A percentile compares a stretch with the other conserved stretches of the same genome.
Evolutionary conservation across 2,888 invertebrate genomes (phyloP).

Genomic region (Chalcosyrphus nemorum): DNA sequence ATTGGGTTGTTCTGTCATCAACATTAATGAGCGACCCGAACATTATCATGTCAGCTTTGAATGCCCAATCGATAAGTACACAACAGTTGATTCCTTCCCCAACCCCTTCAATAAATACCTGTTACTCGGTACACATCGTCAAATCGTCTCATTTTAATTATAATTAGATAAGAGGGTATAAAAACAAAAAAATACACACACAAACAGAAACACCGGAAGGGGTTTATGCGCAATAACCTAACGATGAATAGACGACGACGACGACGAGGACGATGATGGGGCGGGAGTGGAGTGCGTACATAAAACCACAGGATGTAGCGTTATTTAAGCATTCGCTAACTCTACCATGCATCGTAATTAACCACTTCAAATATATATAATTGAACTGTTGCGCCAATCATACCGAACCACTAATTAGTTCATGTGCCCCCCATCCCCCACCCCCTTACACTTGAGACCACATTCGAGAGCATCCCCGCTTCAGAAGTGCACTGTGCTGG

Average conservation of each 20-base stretch:
- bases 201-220: background rate
- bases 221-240: slow-evolving; percentile 2
- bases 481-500: slow-evolving; percentile 58
- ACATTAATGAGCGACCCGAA: slow-evolving; percentile 24
- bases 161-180: slow-evolving; percentile 18
- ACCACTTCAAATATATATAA: slow-evolving; percentile 71
- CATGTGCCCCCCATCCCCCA: slow-evolving; percentile 56
- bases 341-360: slow-evolving; percentile 66
- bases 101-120: slow-evolving; percentile 41
- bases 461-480: slow-evolving; percentile 58
- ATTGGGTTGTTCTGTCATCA: background rate
- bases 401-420: slow-evolving; percentile 71
- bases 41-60: slow-evolving; percentile 29
- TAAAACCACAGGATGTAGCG: slow-evolving; percentile 36
- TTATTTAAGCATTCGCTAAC: slow-evolving; percentile 55
- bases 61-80: slow-evolving; percentile 40
- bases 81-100: background rate
- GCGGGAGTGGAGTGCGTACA: background rate
- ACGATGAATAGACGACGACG: too few species aligned
- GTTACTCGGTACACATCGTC: slow-evolving; percentile 1
- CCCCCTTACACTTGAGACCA: slow-evolving; percentile 58
- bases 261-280: too few species aligned
- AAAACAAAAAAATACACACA: slow-evolving; percentile 8
- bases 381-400: slow-evolving; percentile 73
- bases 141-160: slow-evolving; percentile 9